Base-by-base conservation (phyloP, 2,113 vertebrate genomes). In the Plectropomus leopardus region DNA sequence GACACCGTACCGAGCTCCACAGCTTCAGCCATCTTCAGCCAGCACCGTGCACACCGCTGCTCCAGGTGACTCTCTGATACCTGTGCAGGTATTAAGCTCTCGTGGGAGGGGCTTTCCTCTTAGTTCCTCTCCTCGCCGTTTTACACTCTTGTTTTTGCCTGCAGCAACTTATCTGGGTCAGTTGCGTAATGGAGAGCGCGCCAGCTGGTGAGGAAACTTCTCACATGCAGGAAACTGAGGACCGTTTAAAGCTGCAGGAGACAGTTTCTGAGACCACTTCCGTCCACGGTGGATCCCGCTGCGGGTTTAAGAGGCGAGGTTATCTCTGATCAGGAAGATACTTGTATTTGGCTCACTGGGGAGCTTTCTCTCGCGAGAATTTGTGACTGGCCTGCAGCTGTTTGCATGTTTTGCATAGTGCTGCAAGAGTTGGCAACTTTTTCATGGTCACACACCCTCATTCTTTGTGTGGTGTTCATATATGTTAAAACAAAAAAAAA, bases 361-460 rank as follows among this genome's bases (percentile, higher is more conserved):
- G 21, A 42, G n/a, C 19, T 44, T 65, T 40, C 19, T 90, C 74
- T 88, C 83, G 86, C 86, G 88, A 88, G 83, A 84, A 0, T 73
- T 68, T 23, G 47, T 6, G 64, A 16, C 64, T 17, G 4, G 64
- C 16, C 64, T 17, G 4, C 68, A 30, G 40, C 42, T n/a, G 34
- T 61, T 6, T 23, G n/a, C n/a, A 7, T 21, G 24, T 51, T 21
- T 24, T 42, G 7, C 23, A 42, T 30, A 1, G 30, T 13, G 34
- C 15, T 13, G 34, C 34, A 32, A 6, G 3, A 7, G 5, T 14
- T 24, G 3, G 23, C 48, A 30, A 1, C 8, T 3, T 19, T 0
- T 8, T 9, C 42, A 36, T 3, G 13, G 30, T 9, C 28, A 32
- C 26, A 28, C 24, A 1, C n/a, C n/a, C 15, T 44, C 1, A 28